A percentile compares a stretch with the other conserved stretches of the same genome.
These are phyloP conservation scores for Benitochromis conjunctus DNA, from an alignment of 2,113 vertebrate species.

Conservation along the genomic window DNA sequence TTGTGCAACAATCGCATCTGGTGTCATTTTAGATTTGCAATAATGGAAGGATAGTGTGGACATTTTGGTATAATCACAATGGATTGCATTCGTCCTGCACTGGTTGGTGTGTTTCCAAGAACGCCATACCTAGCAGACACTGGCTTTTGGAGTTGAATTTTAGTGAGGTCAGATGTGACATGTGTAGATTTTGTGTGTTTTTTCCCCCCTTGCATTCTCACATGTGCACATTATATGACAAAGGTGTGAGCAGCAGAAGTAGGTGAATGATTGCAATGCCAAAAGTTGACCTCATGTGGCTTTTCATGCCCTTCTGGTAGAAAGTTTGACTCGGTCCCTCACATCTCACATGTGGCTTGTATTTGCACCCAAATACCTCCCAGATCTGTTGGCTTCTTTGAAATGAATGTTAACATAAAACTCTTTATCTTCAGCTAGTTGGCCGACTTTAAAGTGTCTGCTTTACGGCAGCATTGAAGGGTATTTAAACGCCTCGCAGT, in stretches of 20 bases:
- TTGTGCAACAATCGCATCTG: constrained; percentile 33
- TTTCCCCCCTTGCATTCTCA: background rate
- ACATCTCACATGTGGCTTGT: constrained; percentile 68
- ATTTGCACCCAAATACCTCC: constrained; percentile 55
- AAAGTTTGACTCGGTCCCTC: constrained; percentile 32
- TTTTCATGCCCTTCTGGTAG: constrained; percentile 13
- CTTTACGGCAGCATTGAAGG: constrained; percentile 7
- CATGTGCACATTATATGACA: background rate
- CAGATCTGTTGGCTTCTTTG: constrained; percentile 53
- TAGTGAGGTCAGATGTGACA: constrained; percentile 25
- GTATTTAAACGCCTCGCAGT: constrained; percentile 2
- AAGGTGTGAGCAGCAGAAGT: constrained; percentile 38
- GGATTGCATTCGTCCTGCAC: background rate
- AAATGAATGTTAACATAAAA: constrained; percentile 55
- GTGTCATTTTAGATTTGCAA: constrained; percentile 30
- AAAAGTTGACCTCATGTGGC: constrained; percentile 53
- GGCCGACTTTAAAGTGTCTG: constrained; percentile 16
- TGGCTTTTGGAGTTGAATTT: constrained; percentile 14
- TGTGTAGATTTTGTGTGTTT: background rate
- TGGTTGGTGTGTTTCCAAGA: constrained; percentile 12
- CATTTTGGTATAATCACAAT: constrained; percentile 27
- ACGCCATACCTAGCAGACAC: background rate
- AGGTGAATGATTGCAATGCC: constrained; percentile 31
- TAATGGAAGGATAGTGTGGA: constrained; percentile 15
- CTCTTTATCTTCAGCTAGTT: constrained; percentile 10